Conservation (phyloP, 1,140 invertebrate species). For the Drosophila quadrilineata region DNA sequence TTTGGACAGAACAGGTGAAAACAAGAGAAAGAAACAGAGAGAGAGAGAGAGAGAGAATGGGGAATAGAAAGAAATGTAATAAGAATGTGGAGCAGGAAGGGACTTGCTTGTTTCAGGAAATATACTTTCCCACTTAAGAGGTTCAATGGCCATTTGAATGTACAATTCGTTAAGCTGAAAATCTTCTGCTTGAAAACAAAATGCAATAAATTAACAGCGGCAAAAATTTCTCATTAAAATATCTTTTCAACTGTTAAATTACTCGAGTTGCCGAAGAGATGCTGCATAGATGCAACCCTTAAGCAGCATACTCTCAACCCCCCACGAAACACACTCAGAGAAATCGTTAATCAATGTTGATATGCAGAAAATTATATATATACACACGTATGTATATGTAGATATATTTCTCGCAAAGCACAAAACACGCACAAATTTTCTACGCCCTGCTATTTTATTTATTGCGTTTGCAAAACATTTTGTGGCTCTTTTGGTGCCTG, state of each 20-base stretch:
- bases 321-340: neutral
- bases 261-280: constrained; percentile 16
- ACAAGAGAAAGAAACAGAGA: too few relatives aligned
- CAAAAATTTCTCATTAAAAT: constrained; percentile 62
- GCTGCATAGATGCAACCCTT: constrained; percentile 13
- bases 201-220: constrained; percentile 56
- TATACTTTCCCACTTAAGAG: neutral
- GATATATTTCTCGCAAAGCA: constrained; percentile 7
- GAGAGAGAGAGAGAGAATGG: too few relatives aligned
- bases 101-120: neutral
- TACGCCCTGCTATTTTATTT: constrained; percentile 51
- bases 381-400: too few relatives aligned
- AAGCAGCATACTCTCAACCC: constrained; percentile 2
- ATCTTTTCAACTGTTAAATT: constrained; percentile 52
- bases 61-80: neutral
- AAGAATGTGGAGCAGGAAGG: neutral
- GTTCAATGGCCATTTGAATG: constrained; percentile 15
- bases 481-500: constrained; percentile 1
- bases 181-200: neutral
- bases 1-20: constrained; percentile 9
- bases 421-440: constrained; percentile 19
- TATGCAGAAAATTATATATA: constrained; percentile 37
- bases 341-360: constrained; percentile 47
- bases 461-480: constrained; percentile 55
- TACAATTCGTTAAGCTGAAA: neutral